Percentiles rank a stretch among this genome's conserved stretches.
Conservation (phyloP, 2,888 invertebrate species). For the Pemphredon lugubris region DNA sequence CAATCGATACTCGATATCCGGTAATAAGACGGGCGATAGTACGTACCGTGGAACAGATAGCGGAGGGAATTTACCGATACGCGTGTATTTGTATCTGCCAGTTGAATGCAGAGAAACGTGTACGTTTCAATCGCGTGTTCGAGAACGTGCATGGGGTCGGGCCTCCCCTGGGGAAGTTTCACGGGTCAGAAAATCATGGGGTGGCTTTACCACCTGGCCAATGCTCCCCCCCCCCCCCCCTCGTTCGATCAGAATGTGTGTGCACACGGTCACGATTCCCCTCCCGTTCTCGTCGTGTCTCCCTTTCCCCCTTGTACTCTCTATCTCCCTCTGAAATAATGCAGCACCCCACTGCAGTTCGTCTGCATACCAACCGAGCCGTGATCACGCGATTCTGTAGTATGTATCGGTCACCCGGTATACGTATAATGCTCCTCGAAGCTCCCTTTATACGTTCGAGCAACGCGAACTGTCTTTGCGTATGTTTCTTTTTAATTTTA, state of each 20-base stretch:
- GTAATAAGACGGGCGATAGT: slow-evolving; percentile 56
- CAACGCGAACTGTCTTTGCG: not conserved
- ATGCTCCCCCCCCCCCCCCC: slow-evolving; percentile 51
- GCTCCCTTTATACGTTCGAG: not conserved
- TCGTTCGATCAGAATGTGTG: slow-evolving; percentile 21
- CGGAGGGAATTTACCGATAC: slow-evolving; percentile 43
- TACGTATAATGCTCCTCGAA: slow-evolving; percentile 32
- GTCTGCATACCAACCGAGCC: slow-evolving; percentile 68
- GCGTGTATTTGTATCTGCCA: slow-evolving; percentile 54
- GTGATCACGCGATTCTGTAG: slow-evolving; percentile 68
- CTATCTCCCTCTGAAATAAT: slow-evolving; percentile 61
- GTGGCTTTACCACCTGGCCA: slow-evolving; percentile 75
- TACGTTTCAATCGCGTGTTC: slow-evolving; percentile 65
- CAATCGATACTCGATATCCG: slow-evolving; percentile 57
- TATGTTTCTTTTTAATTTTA: no score
- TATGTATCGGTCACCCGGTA: slow-evolving; percentile 62
- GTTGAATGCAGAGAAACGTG: slow-evolving; percentile 57
- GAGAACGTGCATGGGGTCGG: slow-evolving; percentile 45
- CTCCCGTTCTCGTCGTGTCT: slow-evolving; percentile 28
- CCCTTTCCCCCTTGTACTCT: slow-evolving; percentile 8
- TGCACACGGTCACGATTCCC: slow-evolving; percentile 25
- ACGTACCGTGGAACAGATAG: slow-evolving; percentile 37
- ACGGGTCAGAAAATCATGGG: slow-evolving; percentile 76
- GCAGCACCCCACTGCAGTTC: slow-evolving; percentile 69
- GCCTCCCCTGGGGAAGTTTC: slow-evolving; percentile 58